Evolutionary conservation across 2,113 vertebrate species (phyloP).

Genomic region (Alligator mississippiensis): DNA sequence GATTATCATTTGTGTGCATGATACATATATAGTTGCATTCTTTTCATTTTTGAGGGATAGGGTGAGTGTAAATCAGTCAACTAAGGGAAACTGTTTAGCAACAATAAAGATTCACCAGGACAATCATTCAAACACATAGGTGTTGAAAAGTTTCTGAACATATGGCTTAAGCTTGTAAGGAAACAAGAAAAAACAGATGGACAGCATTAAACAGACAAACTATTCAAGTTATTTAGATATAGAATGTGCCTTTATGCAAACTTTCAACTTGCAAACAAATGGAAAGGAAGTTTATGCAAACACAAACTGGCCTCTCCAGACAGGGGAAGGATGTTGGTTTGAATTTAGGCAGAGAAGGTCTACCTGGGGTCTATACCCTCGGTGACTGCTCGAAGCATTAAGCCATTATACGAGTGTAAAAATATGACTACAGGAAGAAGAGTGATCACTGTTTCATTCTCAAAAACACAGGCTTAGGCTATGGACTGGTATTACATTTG

Average conservation of each 20-base stretch:
- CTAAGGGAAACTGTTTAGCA: not conserved
- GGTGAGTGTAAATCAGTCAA: no score
- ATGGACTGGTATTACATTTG: no score
- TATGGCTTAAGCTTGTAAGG: not conserved
- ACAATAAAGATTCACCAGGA: not conserved
- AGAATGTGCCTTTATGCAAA: not conserved
- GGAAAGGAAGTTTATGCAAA: not conserved
- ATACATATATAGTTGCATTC: fast-evolving
- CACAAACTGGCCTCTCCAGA: fast-evolving
- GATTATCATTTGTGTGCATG: fast-evolving
- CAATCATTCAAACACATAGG: not conserved
- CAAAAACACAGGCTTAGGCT: no score
- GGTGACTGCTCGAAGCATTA: no score
- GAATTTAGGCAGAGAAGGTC: no score
- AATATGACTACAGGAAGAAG: no score
- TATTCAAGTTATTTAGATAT: not conserved
- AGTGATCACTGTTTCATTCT: no score
- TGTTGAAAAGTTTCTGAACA: not conserved
- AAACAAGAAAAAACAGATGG: not conserved
- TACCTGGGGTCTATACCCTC: no score
- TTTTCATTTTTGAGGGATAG: no score
- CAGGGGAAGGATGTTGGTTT: not conserved
- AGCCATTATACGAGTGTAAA: no score
- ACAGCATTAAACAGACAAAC: not conserved
- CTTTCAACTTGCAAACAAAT: not conserved